phyloP scores from a whole-genome alignment of 2,888 invertebrate genomes.

The Noctua janthina region DNA sequence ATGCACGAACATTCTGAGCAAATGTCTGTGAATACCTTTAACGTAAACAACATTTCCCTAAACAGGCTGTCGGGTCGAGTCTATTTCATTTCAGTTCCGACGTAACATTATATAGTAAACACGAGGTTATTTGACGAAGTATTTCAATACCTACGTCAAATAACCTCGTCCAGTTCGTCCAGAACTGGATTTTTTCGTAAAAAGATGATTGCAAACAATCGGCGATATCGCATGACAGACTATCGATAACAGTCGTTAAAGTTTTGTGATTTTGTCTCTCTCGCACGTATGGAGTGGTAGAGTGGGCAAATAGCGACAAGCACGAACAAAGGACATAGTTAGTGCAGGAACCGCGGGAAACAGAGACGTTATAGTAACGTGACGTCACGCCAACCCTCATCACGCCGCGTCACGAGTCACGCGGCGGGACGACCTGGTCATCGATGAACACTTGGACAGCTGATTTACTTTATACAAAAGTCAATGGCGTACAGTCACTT shows the following conservation, averaged over 20 bases:
- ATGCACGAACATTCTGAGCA: background rate
- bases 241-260: conserved; percentile 15
- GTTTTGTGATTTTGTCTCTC: conserved; percentile 4
- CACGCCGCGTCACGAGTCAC: conserved; percentile 50
- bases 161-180: background rate
- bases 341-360: conserved; percentile 33
- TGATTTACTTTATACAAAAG: background rate
- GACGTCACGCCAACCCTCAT: conserved; percentile 24
- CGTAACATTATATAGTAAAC: conserved; percentile 1
- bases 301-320: conserved; percentile 9
- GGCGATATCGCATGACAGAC: conserved; percentile 4
- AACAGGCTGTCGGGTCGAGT: background rate
- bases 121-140: conserved; percentile 10
- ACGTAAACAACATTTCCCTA: background rate
- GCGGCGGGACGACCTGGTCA: conserved; percentile 14
- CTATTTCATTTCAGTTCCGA: conserved; percentile 1
- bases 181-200: conserved; percentile 12
- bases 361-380: conserved; percentile 39
- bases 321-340: conserved; percentile 38
- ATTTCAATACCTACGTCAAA: conserved; percentile 28
- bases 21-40: background rate
- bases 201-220: conserved; percentile 15
- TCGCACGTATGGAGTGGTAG: background rate
- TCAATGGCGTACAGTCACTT: background rate
- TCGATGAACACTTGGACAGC: background rate